A percentile compares a stretch with the other conserved stretches of the same genome.
phyloP scores from a whole-genome alignment of 2,113 vertebrate genomes.

The Pholis gunnellus region DNA sequence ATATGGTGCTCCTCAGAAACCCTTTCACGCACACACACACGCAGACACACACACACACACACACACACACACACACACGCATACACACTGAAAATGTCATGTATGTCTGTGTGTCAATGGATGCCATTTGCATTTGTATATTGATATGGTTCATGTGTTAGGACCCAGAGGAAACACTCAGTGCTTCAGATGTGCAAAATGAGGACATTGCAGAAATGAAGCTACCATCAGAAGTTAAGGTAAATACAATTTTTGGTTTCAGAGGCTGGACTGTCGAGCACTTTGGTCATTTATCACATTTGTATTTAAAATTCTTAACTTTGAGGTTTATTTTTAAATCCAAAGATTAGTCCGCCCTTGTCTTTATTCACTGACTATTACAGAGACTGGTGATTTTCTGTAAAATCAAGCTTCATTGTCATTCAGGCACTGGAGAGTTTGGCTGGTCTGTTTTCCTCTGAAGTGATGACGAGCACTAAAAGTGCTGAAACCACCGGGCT shows the following conservation, averaged over 20 bases:
- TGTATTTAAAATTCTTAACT: background rate
- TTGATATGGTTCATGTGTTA: slow-evolving; percentile 37
- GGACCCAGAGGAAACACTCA: slow-evolving; percentile 69
- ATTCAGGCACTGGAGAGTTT: slow-evolving; percentile 33
- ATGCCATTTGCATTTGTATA: slow-evolving; percentile 21
- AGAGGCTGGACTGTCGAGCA: background rate
- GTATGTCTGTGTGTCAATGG: background rate
- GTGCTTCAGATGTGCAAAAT: slow-evolving; percentile 12
- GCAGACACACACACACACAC: background rate
- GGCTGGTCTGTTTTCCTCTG: slow-evolving; percentile 1
- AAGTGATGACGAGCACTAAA: slow-evolving; percentile 3
- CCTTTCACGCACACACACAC: slow-evolving; percentile 5
- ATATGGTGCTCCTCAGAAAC: slow-evolving; percentile 39
- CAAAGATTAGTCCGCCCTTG: rapidly evolving
- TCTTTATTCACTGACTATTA: background rate
- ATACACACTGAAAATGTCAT: background rate
- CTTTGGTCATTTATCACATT: background rate
- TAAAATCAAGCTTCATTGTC: background rate
- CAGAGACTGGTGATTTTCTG: background rate
- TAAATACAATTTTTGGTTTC: slow-evolving; percentile 13
- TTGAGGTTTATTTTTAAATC: background rate
- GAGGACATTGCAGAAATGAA: slow-evolving; percentile 26
- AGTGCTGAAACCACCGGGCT: background rate
- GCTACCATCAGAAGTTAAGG: slow-evolving; percentile 20
- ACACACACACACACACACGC: background rate